A percentile compares a stretch with the other conserved stretches of the same genome.
phyloP scores from a whole-genome alignment of 2,797 vertebrate genomes.

The Sandelia bainsii region DNA sequence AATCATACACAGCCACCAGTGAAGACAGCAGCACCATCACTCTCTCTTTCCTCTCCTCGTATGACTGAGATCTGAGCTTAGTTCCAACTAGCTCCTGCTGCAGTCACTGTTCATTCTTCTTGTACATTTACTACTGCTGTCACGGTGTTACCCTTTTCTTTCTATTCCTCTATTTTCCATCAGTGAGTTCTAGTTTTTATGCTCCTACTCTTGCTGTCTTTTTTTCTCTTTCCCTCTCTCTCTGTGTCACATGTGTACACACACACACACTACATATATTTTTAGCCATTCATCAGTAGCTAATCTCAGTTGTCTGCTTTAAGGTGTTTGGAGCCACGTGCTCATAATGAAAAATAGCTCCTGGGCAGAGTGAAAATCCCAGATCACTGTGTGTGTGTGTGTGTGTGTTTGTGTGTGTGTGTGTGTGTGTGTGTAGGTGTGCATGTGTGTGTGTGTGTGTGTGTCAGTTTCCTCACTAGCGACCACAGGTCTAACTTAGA shows the following conservation, averaged over 20 bases:
- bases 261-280: slow-evolving; percentile 18
- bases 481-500: slow-evolving; percentile 66
- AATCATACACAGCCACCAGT: slow-evolving; percentile 42
- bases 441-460: slow-evolving; percentile 27
- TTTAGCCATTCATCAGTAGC: slow-evolving; percentile 60
- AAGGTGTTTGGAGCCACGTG: slow-evolving; percentile 72
- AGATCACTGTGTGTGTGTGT: slow-evolving; percentile 38
- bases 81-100: slow-evolving; percentile 5
- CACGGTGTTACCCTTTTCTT: slow-evolving; percentile 4
- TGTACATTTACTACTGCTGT: slow-evolving; percentile 11
- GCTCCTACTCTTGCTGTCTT: neutral
- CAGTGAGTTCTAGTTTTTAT: neutral
- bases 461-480: slow-evolving; percentile 52
- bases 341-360: slow-evolving; percentile 70
- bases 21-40: slow-evolving; percentile 51
- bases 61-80: neutral
- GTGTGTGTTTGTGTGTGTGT: slow-evolving; percentile 17
- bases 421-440: slow-evolving; percentile 33
- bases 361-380: slow-evolving; percentile 50
- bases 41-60: slow-evolving; percentile 34
- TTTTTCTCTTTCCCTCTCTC: neutral
- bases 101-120: slow-evolving; percentile 23
- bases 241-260: slow-evolving; percentile 16
- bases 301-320: slow-evolving; percentile 69
- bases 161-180: slow-evolving; percentile 5